Evolutionary conservation across 2,113 vertebrate species (phyloP).

Genomic region (Mormyrus iriodes): DNA sequence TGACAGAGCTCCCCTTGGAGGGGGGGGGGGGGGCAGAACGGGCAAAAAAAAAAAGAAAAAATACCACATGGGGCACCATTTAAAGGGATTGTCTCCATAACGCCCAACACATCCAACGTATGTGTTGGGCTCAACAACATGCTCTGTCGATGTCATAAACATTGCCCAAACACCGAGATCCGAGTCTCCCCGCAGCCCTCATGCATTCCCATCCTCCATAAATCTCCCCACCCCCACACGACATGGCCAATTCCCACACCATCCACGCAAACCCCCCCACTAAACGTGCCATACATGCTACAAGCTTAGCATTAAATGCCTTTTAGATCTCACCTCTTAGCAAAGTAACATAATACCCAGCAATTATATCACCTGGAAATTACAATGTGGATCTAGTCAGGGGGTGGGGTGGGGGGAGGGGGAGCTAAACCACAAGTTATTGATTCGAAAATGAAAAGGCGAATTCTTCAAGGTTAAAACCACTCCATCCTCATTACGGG

Average conservation of each 20-base stretch:
- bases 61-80: not conserved
- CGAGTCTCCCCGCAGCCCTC: slow-evolving; percentile 31
- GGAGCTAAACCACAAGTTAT: slow-evolving; percentile 71
- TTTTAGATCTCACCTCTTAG: slow-evolving; percentile 44
- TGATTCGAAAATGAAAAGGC: slow-evolving; percentile 76
- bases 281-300: slow-evolving; percentile 48
- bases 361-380: slow-evolving; percentile 72
- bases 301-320: slow-evolving; percentile 56
- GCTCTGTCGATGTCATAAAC: not conserved
- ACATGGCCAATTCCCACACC: not conserved
- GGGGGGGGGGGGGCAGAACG: slow-evolving; percentile 32
- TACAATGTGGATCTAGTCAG: slow-evolving; percentile 63
- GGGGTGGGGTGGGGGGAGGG: not conserved
- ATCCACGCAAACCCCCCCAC: slow-evolving; percentile 6
- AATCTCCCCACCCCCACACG: not conserved
- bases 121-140: not conserved
- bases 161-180: not conserved
- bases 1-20: slow-evolving; percentile 34
- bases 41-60: slow-evolving; percentile 6
- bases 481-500: slow-evolving; percentile 68
- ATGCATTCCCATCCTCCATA: slow-evolving; percentile 16
- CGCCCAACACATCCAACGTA: not conserved
- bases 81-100: not conserved
- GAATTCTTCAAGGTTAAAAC: slow-evolving; percentile 72
- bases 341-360: slow-evolving; percentile 62